Evolutionary conservation across 1,140 invertebrate species (phyloP).

Genomic region (Pogonomyrmex barbatus): DNA sequence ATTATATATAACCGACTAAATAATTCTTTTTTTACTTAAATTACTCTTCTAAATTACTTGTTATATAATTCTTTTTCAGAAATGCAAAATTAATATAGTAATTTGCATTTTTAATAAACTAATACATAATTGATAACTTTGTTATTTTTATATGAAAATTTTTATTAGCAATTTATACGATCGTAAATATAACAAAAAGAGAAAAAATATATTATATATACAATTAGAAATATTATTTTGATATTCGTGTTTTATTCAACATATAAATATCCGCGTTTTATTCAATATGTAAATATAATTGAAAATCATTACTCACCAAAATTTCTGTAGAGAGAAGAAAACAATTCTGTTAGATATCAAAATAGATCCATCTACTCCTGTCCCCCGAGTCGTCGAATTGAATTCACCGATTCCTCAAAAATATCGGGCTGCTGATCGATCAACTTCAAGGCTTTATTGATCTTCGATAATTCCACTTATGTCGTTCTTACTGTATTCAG

Average conservation of each 20-base stretch:
- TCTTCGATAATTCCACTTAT: slow-evolving; percentile 57
- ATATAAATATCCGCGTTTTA: background rate
- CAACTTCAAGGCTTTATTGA: slow-evolving; percentile 55
- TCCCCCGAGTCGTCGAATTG: slow-evolving; percentile 28
- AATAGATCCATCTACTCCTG: slow-evolving; percentile 58
- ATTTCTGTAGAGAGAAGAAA: background rate
- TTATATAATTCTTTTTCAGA: background rate
- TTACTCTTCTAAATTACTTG: background rate
- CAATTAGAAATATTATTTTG: background rate
- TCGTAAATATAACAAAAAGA: background rate
- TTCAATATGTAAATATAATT: slow-evolving; percentile 23
- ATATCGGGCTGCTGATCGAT: slow-evolving; percentile 41
- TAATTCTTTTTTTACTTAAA: background rate
- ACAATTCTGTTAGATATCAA: slow-evolving; percentile 49
- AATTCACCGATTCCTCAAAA: slow-evolving; percentile 51
- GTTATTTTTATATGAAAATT: background rate
- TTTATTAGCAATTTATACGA: background rate
- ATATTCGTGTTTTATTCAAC: background rate
- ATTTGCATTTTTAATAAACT: background rate
- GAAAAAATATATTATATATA: background rate
- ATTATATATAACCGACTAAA: background rate
- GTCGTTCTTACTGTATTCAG: slow-evolving; percentile 38
- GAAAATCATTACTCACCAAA: slow-evolving; percentile 35
- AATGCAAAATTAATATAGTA: background rate
- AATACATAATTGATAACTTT: background rate